These are phyloP conservation scores for Platynereis dumerilii DNA, from an alignment of 2,888 invertebrate species.

Conservation along the genomic window DNA sequence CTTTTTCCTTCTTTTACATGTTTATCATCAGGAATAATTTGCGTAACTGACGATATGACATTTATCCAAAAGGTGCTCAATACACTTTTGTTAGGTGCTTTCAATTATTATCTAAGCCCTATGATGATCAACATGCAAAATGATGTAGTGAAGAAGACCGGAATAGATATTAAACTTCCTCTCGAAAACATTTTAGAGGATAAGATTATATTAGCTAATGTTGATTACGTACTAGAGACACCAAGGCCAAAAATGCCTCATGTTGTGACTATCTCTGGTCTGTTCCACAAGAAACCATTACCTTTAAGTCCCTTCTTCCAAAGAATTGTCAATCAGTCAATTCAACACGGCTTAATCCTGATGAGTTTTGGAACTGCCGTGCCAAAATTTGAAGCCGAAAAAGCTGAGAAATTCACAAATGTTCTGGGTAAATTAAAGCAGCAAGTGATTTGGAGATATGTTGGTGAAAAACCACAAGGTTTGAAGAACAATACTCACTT, in stretches of 20 bases:
- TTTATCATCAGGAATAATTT: background rate
- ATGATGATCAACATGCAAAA: no score
- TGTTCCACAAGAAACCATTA: background rate
- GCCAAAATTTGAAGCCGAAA: background rate
- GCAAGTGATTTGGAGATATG: no score
- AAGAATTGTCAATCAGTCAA: slow-evolving; percentile 10
- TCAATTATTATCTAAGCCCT: no score
- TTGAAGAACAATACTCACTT: no score
- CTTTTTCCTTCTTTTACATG: background rate
- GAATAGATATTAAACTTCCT: no score
- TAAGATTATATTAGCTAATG: no score
- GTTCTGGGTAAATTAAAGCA: slow-evolving; percentile 13
- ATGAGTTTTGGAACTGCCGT: slow-evolving; percentile 18
- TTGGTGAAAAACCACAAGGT: no score
- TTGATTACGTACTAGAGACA: slow-evolving; percentile 15
- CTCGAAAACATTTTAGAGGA: no score
- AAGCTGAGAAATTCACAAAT: slow-evolving; percentile 10
- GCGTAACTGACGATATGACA: slow-evolving; percentile 15
- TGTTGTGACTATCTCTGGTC: background rate
- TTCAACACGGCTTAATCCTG: slow-evolving; percentile 15
- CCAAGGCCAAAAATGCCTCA: slow-evolving; percentile 17
- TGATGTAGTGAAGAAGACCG: no score
- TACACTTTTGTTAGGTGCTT: no score
- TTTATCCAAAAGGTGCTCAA: slow-evolving; percentile 9
- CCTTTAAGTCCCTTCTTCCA: background rate